Evolutionary conservation across 2,888 invertebrate genomes (phyloP), one percentile per base, ranked within the genome.

Genomic region (Antitype chi): DNA sequence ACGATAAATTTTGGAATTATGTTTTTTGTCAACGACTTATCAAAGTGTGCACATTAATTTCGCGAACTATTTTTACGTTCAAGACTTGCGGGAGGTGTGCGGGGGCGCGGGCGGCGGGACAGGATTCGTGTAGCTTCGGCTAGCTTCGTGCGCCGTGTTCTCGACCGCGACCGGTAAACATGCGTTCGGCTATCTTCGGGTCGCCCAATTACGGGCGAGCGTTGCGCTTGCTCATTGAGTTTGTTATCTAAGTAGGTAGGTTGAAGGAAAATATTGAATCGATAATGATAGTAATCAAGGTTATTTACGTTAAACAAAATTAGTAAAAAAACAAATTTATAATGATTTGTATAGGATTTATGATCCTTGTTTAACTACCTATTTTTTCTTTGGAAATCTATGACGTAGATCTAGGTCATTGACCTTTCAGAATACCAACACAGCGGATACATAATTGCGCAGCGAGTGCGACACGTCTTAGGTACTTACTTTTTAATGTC

Each of bases 171-270:
- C 68, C 71, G 74, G 64, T 64, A 69, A 82, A 70, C 72, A 76
- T 38, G 81, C 73, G 74, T 80, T 84, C 84, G 84, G 78, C 6
- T 71, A 73, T 74, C 86, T 72, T 84, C 86, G 80, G 60, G 28
- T 53, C 32, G 32, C 5, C 38, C 64, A 74, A 82, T 55, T n/a
- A 64, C 32, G 25, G 7, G n/a, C 63, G 43, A 25, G 25, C 20
- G 68, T 28, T 85, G 85, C 71, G 76, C 69, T 81, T 81, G 71
- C 60, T 23, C 78, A 74, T 57, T 49, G 43, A 9, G 2, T 52
- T 49, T 52, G 17, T 52, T 81, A 78, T 55, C 20, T 28, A 60
- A 9, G 15, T 57, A 53, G 1, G 47, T 66, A 73, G 6, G 0
- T 25, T 32, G 0, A 67, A 52, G 17, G 6, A n/a, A 67, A 67